A percentile compares a stretch with the other conserved stretches of the same genome.
Evolutionary conservation across 2,797 vertebrate species (phyloP).

Genomic region (Melanotaenia nigrans): DNA sequence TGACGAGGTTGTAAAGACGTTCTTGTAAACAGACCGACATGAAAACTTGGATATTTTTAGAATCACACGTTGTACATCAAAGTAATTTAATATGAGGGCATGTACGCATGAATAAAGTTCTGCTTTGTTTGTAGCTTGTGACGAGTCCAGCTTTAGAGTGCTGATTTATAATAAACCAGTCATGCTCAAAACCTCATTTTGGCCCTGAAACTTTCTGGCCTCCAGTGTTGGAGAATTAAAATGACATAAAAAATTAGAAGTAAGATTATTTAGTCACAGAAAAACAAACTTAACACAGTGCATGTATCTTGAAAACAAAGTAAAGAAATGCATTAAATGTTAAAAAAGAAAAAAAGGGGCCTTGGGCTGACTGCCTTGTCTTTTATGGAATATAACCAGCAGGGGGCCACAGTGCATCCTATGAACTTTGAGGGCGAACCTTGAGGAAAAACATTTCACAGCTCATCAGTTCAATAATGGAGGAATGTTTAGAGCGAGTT

Average conservation of each 20-base stretch:
- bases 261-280: neutral
- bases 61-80: neutral
- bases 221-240: neutral
- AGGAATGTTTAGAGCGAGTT: slow-evolving; percentile 25
- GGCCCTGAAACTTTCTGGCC: neutral
- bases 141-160: neutral
- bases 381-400: slow-evolving; percentile 45
- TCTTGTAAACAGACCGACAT: neutral
- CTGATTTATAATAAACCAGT: slow-evolving; percentile 3
- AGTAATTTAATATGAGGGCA: neutral
- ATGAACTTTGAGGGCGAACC: neutral
- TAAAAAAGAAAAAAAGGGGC: neutral
- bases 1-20: neutral
- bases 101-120: neutral
- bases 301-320: neutral
- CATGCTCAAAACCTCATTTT: neutral
- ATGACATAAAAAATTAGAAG: neutral
- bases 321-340: neutral
- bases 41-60: neutral
- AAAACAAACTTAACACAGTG: neutral
- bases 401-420: slow-evolving; percentile 54
- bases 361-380: neutral
- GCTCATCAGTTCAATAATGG: slow-evolving; percentile 27
- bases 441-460: slow-evolving; percentile 16
- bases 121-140: neutral